Evolutionary conservation across 1,140 invertebrate genomes (phyloP).

Genomic region (Lamellibrachia luymesi): DNA sequence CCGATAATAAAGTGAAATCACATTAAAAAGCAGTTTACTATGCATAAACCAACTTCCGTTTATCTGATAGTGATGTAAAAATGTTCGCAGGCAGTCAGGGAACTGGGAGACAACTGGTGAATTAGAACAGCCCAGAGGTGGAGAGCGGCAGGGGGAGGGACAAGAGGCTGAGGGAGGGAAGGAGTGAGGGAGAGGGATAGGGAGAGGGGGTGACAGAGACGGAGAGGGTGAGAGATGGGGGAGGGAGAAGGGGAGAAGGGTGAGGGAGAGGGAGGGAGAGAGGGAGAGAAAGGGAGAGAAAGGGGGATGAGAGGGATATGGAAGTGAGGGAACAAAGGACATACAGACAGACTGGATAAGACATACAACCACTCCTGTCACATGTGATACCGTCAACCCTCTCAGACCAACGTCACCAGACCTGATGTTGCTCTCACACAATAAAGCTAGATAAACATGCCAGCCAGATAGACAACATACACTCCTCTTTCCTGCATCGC

Average conservation of each 20-base stretch:
- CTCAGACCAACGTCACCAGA: no score
- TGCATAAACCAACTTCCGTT: background rate
- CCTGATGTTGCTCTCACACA: no score
- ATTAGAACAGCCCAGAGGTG: background rate
- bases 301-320: background rate
- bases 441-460: background rate
- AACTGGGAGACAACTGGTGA: background rate
- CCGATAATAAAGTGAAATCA: background rate
- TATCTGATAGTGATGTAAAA: background rate
- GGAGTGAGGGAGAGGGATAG: background rate
- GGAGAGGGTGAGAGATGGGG: background rate
- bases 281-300: background rate
- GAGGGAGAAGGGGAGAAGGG: background rate
- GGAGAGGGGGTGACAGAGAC: background rate
- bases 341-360: background rate
- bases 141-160: background rate
- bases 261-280: background rate
- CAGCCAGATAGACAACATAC: background rate
- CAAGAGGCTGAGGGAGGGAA: background rate
- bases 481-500: no score
- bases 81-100: background rate
- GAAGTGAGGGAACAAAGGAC: no score
- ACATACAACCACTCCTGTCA: background rate
- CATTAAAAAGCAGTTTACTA: constrained; percentile 8
- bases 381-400: background rate